These are phyloP conservation scores for Microctenopoma stevenorrisi DNA, from an alignment of 2,797 vertebrate genomes.

Conservation along the genomic window DNA sequence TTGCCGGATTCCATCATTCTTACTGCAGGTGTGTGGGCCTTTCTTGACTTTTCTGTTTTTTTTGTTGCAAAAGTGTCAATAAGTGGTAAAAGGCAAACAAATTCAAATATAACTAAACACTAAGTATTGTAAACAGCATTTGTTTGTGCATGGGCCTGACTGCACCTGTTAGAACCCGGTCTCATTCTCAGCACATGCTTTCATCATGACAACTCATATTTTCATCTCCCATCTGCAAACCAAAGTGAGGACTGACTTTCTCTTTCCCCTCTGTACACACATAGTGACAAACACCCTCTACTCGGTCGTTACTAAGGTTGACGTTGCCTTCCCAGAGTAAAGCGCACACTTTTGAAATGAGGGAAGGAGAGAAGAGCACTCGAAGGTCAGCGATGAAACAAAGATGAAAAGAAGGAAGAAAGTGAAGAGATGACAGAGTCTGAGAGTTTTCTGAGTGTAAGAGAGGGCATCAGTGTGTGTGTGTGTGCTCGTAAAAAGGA, in stretches of 20 bases:
- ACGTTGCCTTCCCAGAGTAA: slow-evolving; percentile 31
- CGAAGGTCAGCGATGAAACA: slow-evolving; percentile 39
- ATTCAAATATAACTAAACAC: background rate
- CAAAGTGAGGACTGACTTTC: slow-evolving; percentile 30
- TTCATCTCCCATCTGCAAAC: slow-evolving; percentile 46
- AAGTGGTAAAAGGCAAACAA: slow-evolving; percentile 4
- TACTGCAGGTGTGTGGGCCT: too few relatives aligned
- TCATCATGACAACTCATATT: slow-evolving; percentile 41
- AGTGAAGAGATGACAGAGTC: slow-evolving; percentile 23
- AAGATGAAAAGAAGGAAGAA: slow-evolving; percentile 32
- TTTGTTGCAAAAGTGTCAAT: background rate
- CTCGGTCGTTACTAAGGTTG: slow-evolving; percentile 41
- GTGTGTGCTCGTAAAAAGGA: background rate
- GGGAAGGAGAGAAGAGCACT: slow-evolving; percentile 21
- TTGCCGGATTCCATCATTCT: background rate
- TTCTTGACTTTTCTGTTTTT: background rate
- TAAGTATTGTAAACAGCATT: background rate
- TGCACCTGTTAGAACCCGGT: slow-evolving; percentile 9
- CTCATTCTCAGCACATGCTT: slow-evolving; percentile 33
- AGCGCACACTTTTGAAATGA: slow-evolving; percentile 34
- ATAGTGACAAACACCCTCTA: background rate
- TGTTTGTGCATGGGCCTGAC: slow-evolving; percentile 6
- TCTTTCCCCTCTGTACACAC: background rate
- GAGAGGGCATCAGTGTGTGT: background rate
- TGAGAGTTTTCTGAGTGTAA: slow-evolving; percentile 15